Evolutionary conservation across 2,888 invertebrate genomes (phyloP), one percentile per base, ranked within the genome.

Genomic region (Drosophila helvetica): DNA sequence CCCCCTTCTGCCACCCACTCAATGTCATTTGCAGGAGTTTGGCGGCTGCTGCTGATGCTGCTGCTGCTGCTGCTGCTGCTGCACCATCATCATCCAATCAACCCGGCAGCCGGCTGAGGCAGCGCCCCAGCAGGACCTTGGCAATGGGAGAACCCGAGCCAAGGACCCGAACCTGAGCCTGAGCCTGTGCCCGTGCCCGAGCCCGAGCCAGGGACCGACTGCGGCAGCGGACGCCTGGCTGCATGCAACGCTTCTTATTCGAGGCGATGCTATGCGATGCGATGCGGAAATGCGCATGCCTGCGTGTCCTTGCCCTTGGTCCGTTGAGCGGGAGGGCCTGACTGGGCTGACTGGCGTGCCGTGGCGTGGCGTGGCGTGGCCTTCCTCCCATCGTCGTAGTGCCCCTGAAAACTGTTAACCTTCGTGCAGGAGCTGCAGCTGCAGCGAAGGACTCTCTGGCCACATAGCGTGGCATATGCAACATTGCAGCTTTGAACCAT

Each of bases 221-320:
- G 69, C 65, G 61, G 63, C 33, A 54, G 15, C 38, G 7, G 38
- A 12, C 53, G 53, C 64, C 74, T 52, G 18, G 55, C 54, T 64
- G 63, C 68, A 50, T 71, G 72, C 76, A 76, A 69, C 38, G 70
- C 12, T 27, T 19, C 52, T 53, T 30, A 50, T 50, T 75, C 15
- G 38, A 38, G 38, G 38, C 38, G n/a, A 22, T n/a, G n/a, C n/a
- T n/a, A 33, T 59, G 64, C 22, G 22, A 22, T 27, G 64, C 65
- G 25, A 77, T 68, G 76, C 85, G 87, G 85, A 85, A 85, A 84
- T 79, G 90, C 91, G 91, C 91, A 91, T 90, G 91, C 89, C 82
- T 84, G 74, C 71, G 84, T 89, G 91, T 91, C 91, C 91, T 91
- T 91, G 91, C 91, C 91, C 91, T 91, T 91, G 91, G 91, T 89